phyloP scores from a whole-genome alignment of 2,113 vertebrate genomes.

The Protobothrops flavoviridis region DNA sequence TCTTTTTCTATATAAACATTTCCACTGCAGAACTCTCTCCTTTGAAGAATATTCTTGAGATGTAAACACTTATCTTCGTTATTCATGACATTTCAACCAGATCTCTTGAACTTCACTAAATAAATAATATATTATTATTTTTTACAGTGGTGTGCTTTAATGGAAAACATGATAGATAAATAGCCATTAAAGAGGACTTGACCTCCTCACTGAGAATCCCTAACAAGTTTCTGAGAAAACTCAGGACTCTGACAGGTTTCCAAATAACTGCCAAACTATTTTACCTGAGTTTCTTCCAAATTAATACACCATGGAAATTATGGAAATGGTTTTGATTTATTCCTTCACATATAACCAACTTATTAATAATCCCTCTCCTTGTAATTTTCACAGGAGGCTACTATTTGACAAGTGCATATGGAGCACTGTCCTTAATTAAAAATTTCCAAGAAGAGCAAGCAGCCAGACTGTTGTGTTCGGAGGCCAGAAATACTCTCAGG shows the following conservation, averaged over 20 bases:
- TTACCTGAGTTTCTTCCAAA: not conserved
- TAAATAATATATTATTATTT: not conserved
- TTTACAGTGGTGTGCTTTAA: not conserved
- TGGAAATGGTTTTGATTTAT: not conserved
- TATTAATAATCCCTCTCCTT: not conserved
- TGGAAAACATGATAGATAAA: not conserved
- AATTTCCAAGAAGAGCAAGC: conserved; percentile 98
- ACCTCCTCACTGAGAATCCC: not conserved
- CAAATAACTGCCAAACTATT: not conserved
- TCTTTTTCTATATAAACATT: not conserved
- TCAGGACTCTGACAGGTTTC: not conserved
- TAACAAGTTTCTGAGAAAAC: not conserved
- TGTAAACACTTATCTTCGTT: not conserved
- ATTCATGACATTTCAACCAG: not conserved
- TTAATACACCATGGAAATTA: not conserved
- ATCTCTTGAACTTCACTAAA: not conserved
- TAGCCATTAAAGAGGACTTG: too few relatives aligned
- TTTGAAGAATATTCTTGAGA: not conserved
- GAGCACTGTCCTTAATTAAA: conserved; percentile 92
- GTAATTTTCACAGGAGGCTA: conserved; percentile 82
- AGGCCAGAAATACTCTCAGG: conserved; percentile 89
- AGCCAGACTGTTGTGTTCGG: conserved; percentile 86
- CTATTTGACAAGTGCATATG: conserved; percentile 94
- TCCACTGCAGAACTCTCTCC: not conserved
- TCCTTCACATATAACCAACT: not conserved